Evolutionary conservation across 64 coral and sea anemone genomes (phyloP), one percentile per base, ranked within the genome.

Genomic region (Dendrophyllia cribrosa): DNA sequence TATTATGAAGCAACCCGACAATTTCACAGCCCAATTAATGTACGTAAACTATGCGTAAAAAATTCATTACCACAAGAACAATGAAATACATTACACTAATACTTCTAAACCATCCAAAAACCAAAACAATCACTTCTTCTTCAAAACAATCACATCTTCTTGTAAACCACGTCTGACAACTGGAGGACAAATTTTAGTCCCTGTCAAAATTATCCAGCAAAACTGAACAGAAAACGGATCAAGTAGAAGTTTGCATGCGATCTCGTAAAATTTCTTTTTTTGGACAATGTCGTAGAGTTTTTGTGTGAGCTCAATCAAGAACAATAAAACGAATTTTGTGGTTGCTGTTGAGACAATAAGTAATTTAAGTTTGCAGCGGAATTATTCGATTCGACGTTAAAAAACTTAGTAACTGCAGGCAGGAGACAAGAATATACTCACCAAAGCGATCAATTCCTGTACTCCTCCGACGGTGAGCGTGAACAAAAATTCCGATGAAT

Each of bases 101-200:
- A 56, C 53, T 56, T 56, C 12, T 3, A 34, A 56, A 75, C 19
- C 47, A 46, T 75, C 72, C 4, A 50, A 34, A 34, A 75, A 43
- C 26, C 72, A 75, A 75, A 50, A 75, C 44, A 75, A 75, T 50
- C 43, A 75, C 72, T 75, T 34, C 34, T 75, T 75, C 53, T 9
- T 56, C 12, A 12, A 56, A 9, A 56, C 12, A 9, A 56, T 12
- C 7, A 56, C 53, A 56, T 56, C 53, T 12, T 56, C 53, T 9
- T 56, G 53, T 12, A 56, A 56, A 56, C 53, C 7, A 56, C 53
- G 12, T 56, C 53, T 75, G 72, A 49, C 72, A 50, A 20, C 45
- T 49, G 19, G 2, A 43, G 8, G 72, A n/a, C 5, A 19, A 50
- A 51, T 19, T 75, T 75, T 74, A 74, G 5, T 47, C 10, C 15